phyloP scores from a whole-genome alignment of 2,797 vertebrate species.

The Xenopus petersii region DNA sequence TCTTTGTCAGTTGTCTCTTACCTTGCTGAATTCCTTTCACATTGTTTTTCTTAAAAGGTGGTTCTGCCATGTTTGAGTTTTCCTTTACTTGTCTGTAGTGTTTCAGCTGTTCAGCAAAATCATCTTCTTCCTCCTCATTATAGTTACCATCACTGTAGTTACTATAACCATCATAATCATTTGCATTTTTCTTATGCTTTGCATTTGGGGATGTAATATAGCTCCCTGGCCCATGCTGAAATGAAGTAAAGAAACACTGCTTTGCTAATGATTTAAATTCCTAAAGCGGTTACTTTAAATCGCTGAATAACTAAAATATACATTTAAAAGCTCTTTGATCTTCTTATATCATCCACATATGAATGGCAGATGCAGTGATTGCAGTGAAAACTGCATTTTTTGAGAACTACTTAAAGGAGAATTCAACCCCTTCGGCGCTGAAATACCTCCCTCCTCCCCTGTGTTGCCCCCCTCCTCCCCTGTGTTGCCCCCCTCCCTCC shows the following conservation, averaged over 20 bases:
- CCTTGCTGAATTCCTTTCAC: constrained; percentile 86
- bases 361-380: no score
- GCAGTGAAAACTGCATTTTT: no score
- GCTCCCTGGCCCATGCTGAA: constrained; percentile 76
- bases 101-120: constrained; percentile 83
- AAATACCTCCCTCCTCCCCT: no score
- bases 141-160: constrained; percentile 89
- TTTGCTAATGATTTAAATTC: not conserved
- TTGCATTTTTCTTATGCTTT: constrained; percentile 73
- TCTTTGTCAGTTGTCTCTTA: constrained; percentile 52
- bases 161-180: constrained; percentile 85
- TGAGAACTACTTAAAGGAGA: no score
- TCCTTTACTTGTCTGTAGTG: constrained; percentile 88
- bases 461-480: no score
- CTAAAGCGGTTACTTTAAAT: not conserved
- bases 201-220: constrained; percentile 79
- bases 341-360: no score
- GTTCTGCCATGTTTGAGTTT: constrained; percentile 60
- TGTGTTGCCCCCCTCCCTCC: no score
- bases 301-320: no score
- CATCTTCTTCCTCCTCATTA: constrained; percentile 85
- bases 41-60: constrained; percentile 68
- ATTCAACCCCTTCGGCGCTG: no score
- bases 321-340: not conserved
- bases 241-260: constrained; percentile 28